Evolutionary conservation across 2,888 invertebrate species (phyloP).

Genomic region (Callosobruchus maculatus): DNA sequence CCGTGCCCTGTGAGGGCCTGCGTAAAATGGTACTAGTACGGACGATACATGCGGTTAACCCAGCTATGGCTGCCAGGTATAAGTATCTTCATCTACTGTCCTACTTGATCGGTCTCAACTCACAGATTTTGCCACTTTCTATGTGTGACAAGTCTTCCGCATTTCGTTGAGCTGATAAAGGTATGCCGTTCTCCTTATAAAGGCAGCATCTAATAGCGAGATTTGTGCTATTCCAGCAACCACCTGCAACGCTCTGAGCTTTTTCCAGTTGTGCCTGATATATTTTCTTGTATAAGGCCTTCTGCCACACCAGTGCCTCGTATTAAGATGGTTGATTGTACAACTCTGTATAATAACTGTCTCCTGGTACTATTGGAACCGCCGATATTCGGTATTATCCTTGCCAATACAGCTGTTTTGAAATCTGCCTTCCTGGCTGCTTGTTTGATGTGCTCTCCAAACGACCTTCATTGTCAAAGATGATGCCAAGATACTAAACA

Average conservation of each 20-base stretch:
- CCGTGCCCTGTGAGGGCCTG: conserved; percentile 14
- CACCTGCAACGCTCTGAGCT: background rate
- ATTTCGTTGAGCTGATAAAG: too few relatives aligned
- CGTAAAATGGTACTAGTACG: conserved; percentile 8
- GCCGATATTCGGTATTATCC: conserved; percentile 2
- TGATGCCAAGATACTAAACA: background rate
- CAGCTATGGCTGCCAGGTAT: conserved; percentile 10
- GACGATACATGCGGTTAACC: conserved; percentile 1
- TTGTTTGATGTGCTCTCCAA: background rate
- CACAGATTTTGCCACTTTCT: background rate
- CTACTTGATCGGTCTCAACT: too few relatives aligned
- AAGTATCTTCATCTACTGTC: conserved; percentile 1
- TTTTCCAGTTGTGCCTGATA: background rate
- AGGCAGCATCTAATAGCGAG: background rate
- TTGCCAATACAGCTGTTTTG: background rate
- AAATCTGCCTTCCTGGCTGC: background rate
- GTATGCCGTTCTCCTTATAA: too few relatives aligned
- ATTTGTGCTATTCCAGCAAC: background rate
- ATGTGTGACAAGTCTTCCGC: background rate
- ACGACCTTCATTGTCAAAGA: background rate
- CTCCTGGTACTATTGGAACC: background rate
- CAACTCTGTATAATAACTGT: background rate
- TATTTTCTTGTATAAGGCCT: background rate
- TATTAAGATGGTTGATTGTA: background rate
- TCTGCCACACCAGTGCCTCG: too few relatives aligned